Evolutionary conservation across 2,888 invertebrate genomes (phyloP), one percentile per base, ranked within the genome.

Genomic region (Pimpla rufipes): DNA sequence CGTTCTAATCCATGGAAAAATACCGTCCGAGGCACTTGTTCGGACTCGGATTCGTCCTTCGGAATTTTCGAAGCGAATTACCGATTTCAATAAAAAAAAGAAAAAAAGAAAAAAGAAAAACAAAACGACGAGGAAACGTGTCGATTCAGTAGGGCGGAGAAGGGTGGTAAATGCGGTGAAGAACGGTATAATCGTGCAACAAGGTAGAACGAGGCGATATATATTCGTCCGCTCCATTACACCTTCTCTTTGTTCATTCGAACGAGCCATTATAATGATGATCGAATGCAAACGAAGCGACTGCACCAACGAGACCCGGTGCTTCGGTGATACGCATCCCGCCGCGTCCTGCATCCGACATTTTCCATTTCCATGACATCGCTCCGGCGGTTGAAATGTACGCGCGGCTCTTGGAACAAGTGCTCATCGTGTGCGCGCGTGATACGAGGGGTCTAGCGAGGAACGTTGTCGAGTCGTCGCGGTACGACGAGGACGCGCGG

Each of bases 221-320:
- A 59, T 47, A 73, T 73, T 37, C 59, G 40, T 37, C 16, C 11
- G 13, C 45, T 59, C 73, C 45, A 59, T 73, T 73, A 73, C 42
- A 59, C 57, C 45, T 57, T 57, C 55, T 73, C 73, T 59, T 73
- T 73, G 73, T 59, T 73, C 59, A 45, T 73, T 45, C 29, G 73
- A 29, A 73, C 47, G 73, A 57, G 57, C 71, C 55, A 71, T 71
- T 42, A 37, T 42, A 35, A 73, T 59, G 59, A 73, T 45, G 59
- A 47, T 45, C 73, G 45, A 35, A 73, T 73, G 73, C 57, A 59
- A 59, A 73, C 59, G 59, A 73, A 73, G n/a, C n/a, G 73, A 59
- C 42, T 70, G 70, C n/a, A n/a, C 40, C 42, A 16, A 23, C 29
- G 35, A 73, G 57, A 29, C 59, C 59, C 73, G 73, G 16, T 59